Base-by-base conservation (phyloP, 2,113 vertebrate genomes). In the Delphinus delphis region DNA sequence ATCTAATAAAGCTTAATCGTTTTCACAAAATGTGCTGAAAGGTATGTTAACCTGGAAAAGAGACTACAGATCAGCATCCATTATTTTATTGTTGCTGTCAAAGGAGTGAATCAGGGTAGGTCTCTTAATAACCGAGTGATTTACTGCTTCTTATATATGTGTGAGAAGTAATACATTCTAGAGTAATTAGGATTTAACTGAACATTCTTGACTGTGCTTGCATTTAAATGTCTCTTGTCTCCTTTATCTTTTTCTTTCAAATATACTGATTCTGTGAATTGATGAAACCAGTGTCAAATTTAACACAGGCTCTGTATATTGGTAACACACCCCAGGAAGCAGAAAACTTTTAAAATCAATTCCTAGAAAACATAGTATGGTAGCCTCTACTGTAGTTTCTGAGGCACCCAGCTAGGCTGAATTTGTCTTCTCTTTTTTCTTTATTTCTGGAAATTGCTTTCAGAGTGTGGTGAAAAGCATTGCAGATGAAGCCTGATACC, bases 391-490 rank as follows among this genome's bases (percentile, higher is more conserved):
- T 76, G 53, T 89, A 31, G 86, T 83, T 91, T 96, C 73, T 73
- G 60, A 82, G 82, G 73, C 92, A 68, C 47, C 67, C 83, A 55
- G 71, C 55, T 62, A 71, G 38, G 31, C 44, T 50, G 85, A 55
- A 73, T 65, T 73, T 74, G n/a, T 87, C 70, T 93, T 74, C 38
- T 38, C 14, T 28, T 73, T 92, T 85, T 55, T 60, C 71, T 70
- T 93, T 65, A 38, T 88, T 93, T 96, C 62, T 91, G 53, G 79
- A 93, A 85, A 83, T 83, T 73, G 83, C 90, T 82, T 82, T 89
- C 82, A 82, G 68, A 93, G 77, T 74, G 25, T 18, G 13, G n/a
- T 73, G 71, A 4, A 70, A 83, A 73, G n/a, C 74, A 8, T 74
- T 73, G 67, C 14, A 68, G 91, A 28, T 26, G 31, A 70, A 76